Base-by-base conservation (phyloP, 1,140 invertebrate species). In the Lordiphosa stackelbergi region DNA sequence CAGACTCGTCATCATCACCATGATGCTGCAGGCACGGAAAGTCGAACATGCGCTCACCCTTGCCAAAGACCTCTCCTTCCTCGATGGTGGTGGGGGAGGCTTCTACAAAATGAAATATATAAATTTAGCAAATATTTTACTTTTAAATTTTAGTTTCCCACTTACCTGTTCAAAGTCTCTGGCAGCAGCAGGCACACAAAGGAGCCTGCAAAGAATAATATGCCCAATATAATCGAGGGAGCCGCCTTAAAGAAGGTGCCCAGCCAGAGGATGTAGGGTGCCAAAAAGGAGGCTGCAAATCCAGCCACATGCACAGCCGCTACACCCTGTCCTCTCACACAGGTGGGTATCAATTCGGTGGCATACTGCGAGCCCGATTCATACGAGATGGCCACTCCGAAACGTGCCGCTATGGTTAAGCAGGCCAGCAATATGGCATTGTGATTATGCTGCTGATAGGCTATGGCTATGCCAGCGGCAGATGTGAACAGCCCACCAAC, bases 341-440 rank as follows among this genome's bases (percentile, higher is more conserved):
- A 90, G 1, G 92, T 93, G 13, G 93, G 92, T 59, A 92, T 91
- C 38, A 92, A 85, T 75, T 93, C 92, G 3, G 92, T 91, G 37
- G 92, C 91, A 77, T 93, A 93, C 60, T 91, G 91, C 38, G 92
- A 85, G 66, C 90, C 86, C 7, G 92, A 91, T 69, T 92, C 91
- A 73, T 92, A 93, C 2, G 92, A 90, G 3, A 92, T 90, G 47
- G 91, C 92, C 35, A 93, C 90, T 43, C 90, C 90, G 46, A 93
- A 90, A 52, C 92, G 88, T 11, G 91, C 92, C 34, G 91, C 81
- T 9, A 92, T 89, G 4, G 91, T 90, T 54, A 93, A 66, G 5
- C 75, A 75, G 13, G 89, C 86, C 48, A 89, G 81, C 6, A 90
- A 22, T 24, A 88, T 79, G 40, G 86, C 85, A 63, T 87, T 87